phyloP scores from a whole-genome alignment of 2,797 vertebrate genomes.

The Phoxinus dragarum region DNA sequence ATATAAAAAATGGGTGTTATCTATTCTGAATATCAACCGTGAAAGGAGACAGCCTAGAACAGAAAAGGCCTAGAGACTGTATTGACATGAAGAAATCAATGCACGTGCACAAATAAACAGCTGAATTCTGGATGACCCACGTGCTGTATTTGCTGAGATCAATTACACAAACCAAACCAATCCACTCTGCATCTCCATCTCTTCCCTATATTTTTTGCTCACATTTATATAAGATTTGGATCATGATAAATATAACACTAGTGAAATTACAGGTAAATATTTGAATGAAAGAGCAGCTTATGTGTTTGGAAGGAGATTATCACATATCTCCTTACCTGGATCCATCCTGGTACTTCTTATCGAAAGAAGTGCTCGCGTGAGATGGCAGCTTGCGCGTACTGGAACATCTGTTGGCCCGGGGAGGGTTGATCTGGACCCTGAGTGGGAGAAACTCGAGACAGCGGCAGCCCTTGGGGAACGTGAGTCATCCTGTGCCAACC shows the following conservation, averaged over 20 bases:
- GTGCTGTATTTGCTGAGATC: not conserved
- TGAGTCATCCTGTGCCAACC: constrained; percentile 84
- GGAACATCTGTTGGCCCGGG: constrained; percentile 83
- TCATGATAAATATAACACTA: not conserved
- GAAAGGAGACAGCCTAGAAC: not conserved
- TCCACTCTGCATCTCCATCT: not conserved
- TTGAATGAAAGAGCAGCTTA: not conserved
- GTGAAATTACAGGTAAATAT: not conserved
- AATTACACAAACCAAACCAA: constrained; percentile 26
- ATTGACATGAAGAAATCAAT: not conserved
- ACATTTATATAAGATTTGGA: not conserved
- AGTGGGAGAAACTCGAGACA: constrained; percentile 81
- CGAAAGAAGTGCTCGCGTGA: constrained; percentile 87
- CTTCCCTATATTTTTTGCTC: not conserved
- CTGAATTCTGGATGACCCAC: not conserved
- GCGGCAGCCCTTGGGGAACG: constrained; percentile 79
- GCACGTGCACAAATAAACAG: not conserved
- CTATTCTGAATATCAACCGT: constrained; percentile 4
- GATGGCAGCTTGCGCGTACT: constrained; percentile 81
- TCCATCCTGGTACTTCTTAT: constrained; percentile 84
- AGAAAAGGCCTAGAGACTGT: not conserved
- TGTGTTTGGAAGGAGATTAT: not conserved
- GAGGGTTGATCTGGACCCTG: constrained; percentile 80
- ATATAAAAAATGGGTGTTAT: not conserved
- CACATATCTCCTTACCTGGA: constrained; percentile 77